phyloP scores from a whole-genome alignment of 2,888 invertebrate species.

The Pseudococcus jackbeardsleyi region DNA sequence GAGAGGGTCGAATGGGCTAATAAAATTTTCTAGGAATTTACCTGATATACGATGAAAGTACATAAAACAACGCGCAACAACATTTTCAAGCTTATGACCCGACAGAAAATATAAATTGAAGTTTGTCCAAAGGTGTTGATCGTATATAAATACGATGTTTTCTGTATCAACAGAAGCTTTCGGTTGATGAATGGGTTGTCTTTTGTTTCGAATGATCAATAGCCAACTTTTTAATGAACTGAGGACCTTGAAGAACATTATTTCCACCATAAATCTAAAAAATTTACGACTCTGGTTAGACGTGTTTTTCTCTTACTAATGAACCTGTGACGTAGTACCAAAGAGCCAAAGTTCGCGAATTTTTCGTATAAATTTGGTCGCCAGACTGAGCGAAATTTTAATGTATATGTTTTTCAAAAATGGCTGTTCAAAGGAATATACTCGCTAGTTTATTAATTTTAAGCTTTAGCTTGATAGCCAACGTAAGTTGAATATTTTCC shows the following conservation, averaged over 20 bases:
- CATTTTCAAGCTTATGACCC: constrained; percentile 37
- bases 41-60: constrained; percentile 41
- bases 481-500: not conserved
- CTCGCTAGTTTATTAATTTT: constrained; percentile 36
- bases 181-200: not conserved
- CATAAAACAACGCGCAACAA: constrained; percentile 26
- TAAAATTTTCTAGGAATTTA: constrained; percentile 4
- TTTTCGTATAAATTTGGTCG: constrained; percentile 5
- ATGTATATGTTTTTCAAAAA: not conserved
- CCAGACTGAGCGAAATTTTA: not conserved
- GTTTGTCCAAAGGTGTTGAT: not conserved
- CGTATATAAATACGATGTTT: constrained; percentile 4
- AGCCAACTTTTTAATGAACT: not conserved
- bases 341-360: not conserved
- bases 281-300: constrained; percentile 19
- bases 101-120: constrained; percentile 19
- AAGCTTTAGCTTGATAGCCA: constrained; percentile 22
- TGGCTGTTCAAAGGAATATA: not conserved
- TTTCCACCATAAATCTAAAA: not conserved
- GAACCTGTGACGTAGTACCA: not conserved
- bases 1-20: not conserved
- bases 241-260: not conserved
- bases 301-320: not conserved
- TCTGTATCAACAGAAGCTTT: not conserved
- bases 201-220: not conserved